Conservation (phyloP, 1,140 invertebrate genomes). For the Macrobrachium nipponense region DNA sequence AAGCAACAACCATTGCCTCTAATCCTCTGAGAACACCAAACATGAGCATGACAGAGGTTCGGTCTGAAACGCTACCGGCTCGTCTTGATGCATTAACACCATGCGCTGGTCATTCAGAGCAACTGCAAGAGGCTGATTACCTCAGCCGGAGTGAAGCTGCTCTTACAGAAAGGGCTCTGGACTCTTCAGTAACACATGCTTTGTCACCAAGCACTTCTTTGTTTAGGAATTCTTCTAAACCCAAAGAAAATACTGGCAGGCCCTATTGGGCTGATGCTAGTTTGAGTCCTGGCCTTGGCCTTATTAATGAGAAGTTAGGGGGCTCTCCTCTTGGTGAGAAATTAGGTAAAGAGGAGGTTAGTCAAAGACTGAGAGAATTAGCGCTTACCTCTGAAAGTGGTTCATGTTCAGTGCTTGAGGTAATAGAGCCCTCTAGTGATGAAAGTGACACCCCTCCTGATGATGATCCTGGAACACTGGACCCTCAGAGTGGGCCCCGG, state of each 20-base stretch:
- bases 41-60: constrained; percentile 22
- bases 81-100: constrained; percentile 42
- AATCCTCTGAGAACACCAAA: constrained; percentile 25
- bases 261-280: constrained; percentile 60
- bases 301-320: constrained; percentile 42
- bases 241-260: constrained; percentile 26
- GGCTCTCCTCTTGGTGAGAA: constrained; percentile 24
- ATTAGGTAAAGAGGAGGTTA: constrained; percentile 64
- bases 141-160: constrained; percentile 44
- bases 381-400: constrained; percentile 66
- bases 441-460: constrained; percentile 56
- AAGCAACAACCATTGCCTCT: constrained; percentile 25
- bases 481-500: constrained; percentile 26
- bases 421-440: constrained; percentile 67
- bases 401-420: constrained; percentile 68
- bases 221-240: constrained; percentile 26
- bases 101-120: constrained; percentile 15
- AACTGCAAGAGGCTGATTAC: constrained; percentile 37
- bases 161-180: constrained; percentile 24
- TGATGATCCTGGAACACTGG: constrained; percentile 30
- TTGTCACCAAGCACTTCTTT: neutral
- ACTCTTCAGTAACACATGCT: neutral
- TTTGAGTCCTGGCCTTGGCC: constrained; percentile 47
- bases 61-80: constrained; percentile 42
- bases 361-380: constrained; percentile 64